Percentiles rank a stretch among this genome's conserved stretches.
phyloP scores from a whole-genome alignment of 2,888 invertebrate species.

The Opisthograptis luteolata region DNA sequence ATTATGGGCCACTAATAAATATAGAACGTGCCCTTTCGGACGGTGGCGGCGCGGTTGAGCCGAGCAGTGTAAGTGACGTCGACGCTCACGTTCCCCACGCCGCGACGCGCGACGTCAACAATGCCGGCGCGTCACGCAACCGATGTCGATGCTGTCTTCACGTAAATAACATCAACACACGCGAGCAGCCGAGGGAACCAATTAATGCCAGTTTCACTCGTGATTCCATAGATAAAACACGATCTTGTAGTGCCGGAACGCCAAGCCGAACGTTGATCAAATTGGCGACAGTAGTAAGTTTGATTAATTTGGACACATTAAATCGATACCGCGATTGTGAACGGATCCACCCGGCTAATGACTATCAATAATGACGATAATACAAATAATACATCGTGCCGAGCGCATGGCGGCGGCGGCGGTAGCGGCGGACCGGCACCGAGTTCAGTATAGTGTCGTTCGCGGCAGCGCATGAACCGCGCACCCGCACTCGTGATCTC shows the following conservation, averaged over 20 bases:
- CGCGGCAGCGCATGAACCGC: conserved; percentile 70
- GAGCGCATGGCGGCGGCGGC: conserved; percentile 57
- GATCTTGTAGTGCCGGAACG: conserved; percentile 4
- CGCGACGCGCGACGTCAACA: conserved; percentile 79
- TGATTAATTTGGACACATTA: conserved; percentile 44
- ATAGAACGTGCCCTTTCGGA: conserved; percentile 79
- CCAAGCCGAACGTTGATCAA: conserved; percentile 11
- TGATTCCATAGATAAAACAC: conserved; percentile 12
- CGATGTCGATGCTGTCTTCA: conserved; percentile 56
- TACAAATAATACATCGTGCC: conserved; percentile 60
- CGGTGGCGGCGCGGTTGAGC: conserved; percentile 79
- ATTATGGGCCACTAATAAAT: conserved; percentile 73
- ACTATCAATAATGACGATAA: conserved; percentile 73
- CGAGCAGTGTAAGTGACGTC: conserved; percentile 73
- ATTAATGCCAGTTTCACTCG: conserved; percentile 18
- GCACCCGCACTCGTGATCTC: conserved; percentile 61
- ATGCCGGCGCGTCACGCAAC: conserved; percentile 72
- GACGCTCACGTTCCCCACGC: conserved; percentile 77
- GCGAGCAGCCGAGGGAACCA: conserved; percentile 21
- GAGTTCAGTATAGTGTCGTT: conserved; percentile 66
- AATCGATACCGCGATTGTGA: conserved; percentile 44
- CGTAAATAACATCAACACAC: conserved; percentile 66
- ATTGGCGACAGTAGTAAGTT: conserved; percentile 41
- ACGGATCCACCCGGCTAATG: conserved; percentile 53
- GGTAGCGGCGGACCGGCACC: conserved; percentile 44